Percentiles rank a stretch among this genome's conserved stretches.
Conservation (phyloP, 1,140 invertebrate genomes). For the Onthophagus taurus region DNA sequence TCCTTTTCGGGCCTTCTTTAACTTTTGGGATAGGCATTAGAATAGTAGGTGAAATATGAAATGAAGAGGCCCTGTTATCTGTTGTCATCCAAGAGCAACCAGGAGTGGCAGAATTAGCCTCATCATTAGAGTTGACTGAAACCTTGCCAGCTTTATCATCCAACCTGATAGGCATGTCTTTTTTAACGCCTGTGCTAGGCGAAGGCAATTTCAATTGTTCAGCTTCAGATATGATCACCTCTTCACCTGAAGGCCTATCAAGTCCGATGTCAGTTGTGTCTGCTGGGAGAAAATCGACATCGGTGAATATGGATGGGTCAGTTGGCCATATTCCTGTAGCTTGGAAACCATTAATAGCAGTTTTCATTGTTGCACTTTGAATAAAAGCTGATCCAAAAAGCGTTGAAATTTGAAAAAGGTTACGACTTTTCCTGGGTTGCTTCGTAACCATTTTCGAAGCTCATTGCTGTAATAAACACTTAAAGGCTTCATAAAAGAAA, state of each 20-base stretch:
- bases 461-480: slow-evolving; percentile 7
- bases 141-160: slow-evolving; percentile 1
- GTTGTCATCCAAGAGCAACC: too few relatives aligned
- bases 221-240: background rate
- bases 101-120: too few relatives aligned
- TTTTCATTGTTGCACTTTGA: slow-evolving; percentile 7
- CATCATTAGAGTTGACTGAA: background rate
- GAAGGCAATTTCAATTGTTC: background rate
- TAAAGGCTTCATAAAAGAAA: slow-evolving; percentile 25
- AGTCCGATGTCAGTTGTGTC: slow-evolving; percentile 13
- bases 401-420: slow-evolving; percentile 3
- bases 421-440: slow-evolving; percentile 4
- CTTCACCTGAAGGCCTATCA: too few relatives aligned
- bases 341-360: slow-evolving; percentile 20
- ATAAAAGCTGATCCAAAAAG: slow-evolving; percentile 5
- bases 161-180: slow-evolving; percentile 1
- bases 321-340: slow-evolving; percentile 19
- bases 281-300: slow-evolving; percentile 18
- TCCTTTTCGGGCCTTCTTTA: too few relatives aligned
- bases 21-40: too few relatives aligned
- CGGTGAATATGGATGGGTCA: slow-evolving; percentile 17
- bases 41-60: too few relatives aligned
- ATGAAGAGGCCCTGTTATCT: too few relatives aligned
- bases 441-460: background rate
- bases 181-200: background rate